A percentile compares a stretch with the other conserved stretches of the same genome.
These are phyloP conservation scores for Drosophila affinis DNA, from an alignment of 2,888 invertebrate species.

Conservation along the genomic window DNA sequence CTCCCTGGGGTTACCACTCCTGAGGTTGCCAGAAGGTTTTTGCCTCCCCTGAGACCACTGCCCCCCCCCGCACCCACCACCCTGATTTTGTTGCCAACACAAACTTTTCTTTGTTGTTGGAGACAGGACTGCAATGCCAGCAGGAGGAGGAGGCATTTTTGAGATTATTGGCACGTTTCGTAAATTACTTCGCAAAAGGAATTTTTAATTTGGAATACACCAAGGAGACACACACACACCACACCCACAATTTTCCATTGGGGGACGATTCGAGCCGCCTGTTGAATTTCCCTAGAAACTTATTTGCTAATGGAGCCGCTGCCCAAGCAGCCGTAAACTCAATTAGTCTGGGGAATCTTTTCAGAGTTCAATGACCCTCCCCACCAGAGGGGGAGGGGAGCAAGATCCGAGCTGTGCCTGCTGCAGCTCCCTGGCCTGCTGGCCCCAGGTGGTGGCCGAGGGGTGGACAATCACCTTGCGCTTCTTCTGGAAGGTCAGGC, in stretches of 20 bases:
- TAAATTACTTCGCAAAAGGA: conserved; percentile 68
- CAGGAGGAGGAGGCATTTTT: conserved; percentile 51
- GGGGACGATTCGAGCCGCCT: not conserved
- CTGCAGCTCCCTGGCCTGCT: conserved; percentile 8
- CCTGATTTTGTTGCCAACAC: conserved; percentile 49
- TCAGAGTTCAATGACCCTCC: not conserved
- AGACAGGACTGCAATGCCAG: not conserved
- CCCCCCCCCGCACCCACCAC: not conserved
- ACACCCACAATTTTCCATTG: conserved; percentile 27
- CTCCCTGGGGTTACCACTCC: not conserved
- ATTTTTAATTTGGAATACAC: conserved; percentile 67
- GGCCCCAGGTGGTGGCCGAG: conserved; percentile 25
- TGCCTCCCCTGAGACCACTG: not conserved
- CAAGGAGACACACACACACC: conserved; percentile 9
- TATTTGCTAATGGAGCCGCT: conserved; percentile 40
- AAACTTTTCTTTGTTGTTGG: conserved; percentile 36
- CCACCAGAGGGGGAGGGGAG: not conserved
- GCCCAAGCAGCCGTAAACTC: conserved; percentile 30
- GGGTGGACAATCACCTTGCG: conserved; percentile 75
- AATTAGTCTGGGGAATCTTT: conserved; percentile 30
- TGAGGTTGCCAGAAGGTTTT: not conserved
- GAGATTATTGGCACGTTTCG: conserved; percentile 72
- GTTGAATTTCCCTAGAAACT: conserved; percentile 9
- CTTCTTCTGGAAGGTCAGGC: conserved; percentile 45
- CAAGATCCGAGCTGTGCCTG: not conserved